Base-by-base conservation (phyloP, 1,140 invertebrate species). In the Lamellibrachia luymesi region DNA sequence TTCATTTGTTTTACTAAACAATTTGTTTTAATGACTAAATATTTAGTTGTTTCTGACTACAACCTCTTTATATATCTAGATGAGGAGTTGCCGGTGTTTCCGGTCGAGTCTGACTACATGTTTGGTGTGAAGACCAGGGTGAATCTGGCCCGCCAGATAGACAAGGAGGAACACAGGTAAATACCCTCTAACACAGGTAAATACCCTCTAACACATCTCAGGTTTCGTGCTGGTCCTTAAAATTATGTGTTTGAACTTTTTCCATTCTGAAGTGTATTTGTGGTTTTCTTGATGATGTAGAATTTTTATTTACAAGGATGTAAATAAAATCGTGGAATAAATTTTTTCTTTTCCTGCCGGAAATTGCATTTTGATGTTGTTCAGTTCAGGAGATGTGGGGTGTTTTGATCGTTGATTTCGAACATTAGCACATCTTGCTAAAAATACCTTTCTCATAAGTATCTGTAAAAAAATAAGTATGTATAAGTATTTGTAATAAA, bases 41-140 rank as follows among this genome's bases (percentile, higher is more conserved):
- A 56, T 13, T 56, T 7, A 56, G 13, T 56, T 56, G 52, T 56
- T 56, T 56, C 52, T 56, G 52, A 56, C 52, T 56, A 13, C 13
- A 56, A 56, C 52, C 52, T 56, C 52, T 38, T 38, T 38, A 38
- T 38, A 13, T 22, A 10, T 22, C 64, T 93, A 98, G 98, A 97
- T 94, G 97, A 98, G 94, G 98, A 99, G 96, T 95, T 99, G 22
- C 97, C 98, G 2, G 96, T 97, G 0, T 98, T 99, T 96, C 98
- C 98, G 0, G 97, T 99, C 8, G 97, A 98, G 51, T 96, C 97
- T 22, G 97, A 97, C n/a, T 96, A 97, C 38, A 95, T 99, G 80
- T 95, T 97, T 5, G 96, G 97, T 0, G 97, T 98, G 0, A 98
- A 98, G 94, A 96, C 97, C 93, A 96, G 98, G 93, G 97, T 99